Percentiles rank a stretch among this genome's conserved stretches.
Conservation (phyloP, 2,888 invertebrate genomes). For the Beris chalybata region DNA sequence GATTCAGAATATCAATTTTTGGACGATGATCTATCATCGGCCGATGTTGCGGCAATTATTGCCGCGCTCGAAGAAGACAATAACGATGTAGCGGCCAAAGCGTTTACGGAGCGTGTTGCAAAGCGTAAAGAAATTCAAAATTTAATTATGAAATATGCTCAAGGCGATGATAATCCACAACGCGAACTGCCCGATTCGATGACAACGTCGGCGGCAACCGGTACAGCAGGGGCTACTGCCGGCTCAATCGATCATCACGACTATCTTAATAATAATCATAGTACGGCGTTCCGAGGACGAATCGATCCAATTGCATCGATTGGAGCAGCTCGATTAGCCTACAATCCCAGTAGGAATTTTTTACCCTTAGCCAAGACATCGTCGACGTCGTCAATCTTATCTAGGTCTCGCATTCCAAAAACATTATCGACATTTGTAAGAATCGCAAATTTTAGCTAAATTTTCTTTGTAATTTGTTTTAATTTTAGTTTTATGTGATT, state of each 20-base stretch:
- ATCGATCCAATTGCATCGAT: slow-evolving; percentile 6
- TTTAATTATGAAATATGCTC: slow-evolving; percentile 80
- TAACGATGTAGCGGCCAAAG: slow-evolving; percentile 55
- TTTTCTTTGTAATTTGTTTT: slow-evolving; percentile 4
- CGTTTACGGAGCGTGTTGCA: slow-evolving; percentile 71
- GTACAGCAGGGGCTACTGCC: not conserved
- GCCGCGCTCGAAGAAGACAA: slow-evolving; percentile 56
- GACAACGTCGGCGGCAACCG: not conserved
- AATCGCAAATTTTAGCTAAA: slow-evolving; percentile 33
- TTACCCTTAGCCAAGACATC: slow-evolving; percentile 47
- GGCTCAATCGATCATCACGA: not conserved
- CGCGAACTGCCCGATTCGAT: slow-evolving; percentile 45
- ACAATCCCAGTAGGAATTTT: slow-evolving; percentile 8
- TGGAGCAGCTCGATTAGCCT: slow-evolving; percentile 15
- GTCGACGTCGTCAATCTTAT: slow-evolving; percentile 59
- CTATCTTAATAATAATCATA: slow-evolving; percentile 38
- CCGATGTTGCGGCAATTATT: slow-evolving; percentile 61
- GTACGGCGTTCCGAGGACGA: slow-evolving; percentile 35
- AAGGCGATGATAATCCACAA: slow-evolving; percentile 72
- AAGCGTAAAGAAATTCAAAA: slow-evolving; percentile 82
- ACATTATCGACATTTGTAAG: slow-evolving; percentile 57
- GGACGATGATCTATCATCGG: slow-evolving; percentile 57
- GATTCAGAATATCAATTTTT: slow-evolving; percentile 48
- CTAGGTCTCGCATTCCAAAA: slow-evolving; percentile 58
- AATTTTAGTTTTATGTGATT: too few species aligned